These are phyloP conservation scores for Prenolepis imparis DNA, from an alignment of 2,888 invertebrate species.

Conservation along the genomic window DNA sequence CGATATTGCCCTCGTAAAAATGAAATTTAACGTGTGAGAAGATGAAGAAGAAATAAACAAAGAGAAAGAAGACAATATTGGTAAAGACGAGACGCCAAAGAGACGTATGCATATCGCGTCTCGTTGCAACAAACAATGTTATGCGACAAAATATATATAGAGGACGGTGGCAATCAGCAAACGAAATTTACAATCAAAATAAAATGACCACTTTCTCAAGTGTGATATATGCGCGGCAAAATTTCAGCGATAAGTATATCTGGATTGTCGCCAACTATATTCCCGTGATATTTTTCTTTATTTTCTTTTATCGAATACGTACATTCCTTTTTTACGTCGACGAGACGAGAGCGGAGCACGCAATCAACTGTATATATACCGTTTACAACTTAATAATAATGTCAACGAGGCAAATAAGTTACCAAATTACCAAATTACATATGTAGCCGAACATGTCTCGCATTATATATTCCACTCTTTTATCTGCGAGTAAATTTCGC, in stretches of 20 bases:
- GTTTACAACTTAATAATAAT: constrained; percentile 68
- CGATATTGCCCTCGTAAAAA: neutral
- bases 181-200: constrained; percentile 71
- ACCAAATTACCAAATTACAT: neutral
- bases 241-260: constrained; percentile 74
- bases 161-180: constrained; percentile 39
- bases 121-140: neutral
- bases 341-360: constrained; percentile 48
- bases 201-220: constrained; percentile 73
- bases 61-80: neutral
- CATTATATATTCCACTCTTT: neutral
- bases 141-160: constrained; percentile 15
- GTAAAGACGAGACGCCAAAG: neutral
- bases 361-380: constrained; percentile 64
- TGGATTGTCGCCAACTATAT: constrained; percentile 72
- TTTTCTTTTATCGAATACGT: constrained; percentile 70
- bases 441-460: neutral
- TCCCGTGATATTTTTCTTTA: constrained; percentile 40
- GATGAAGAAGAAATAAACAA: neutral
- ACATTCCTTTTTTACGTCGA: constrained; percentile 64
- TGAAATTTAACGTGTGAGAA: neutral
- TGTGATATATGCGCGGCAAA: constrained; percentile 70
- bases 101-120: neutral
- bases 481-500: neutral
- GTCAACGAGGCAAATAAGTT: constrained; percentile 7